phyloP scores from a whole-genome alignment of 2,888 invertebrate species.

The Napeogenes sylphis region DNA sequence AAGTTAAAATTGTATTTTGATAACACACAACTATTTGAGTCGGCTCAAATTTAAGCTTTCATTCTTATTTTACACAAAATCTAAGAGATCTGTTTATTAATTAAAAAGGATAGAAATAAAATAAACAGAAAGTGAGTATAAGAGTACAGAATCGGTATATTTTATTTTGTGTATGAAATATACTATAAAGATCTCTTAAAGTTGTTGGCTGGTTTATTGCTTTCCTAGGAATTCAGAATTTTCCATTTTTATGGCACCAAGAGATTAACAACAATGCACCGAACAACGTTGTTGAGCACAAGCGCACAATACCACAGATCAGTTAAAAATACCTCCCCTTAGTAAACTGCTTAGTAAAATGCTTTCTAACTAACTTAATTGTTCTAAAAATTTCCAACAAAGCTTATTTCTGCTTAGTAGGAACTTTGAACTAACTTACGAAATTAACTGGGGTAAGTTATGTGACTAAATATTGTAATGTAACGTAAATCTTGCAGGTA shows the following conservation, averaged over 20 bases:
- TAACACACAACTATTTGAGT: too few relatives aligned
- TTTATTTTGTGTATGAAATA: too few relatives aligned
- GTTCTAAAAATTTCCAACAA: neutral
- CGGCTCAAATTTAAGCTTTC: too few relatives aligned
- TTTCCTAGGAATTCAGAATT: neutral
- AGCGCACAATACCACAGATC: neutral
- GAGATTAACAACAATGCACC: neutral
- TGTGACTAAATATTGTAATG: neutral
- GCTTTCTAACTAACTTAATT: neutral
- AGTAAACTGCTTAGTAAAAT: too few relatives aligned
- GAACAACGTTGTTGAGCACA: neutral
- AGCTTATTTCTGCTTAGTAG: neutral
- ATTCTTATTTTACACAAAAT: too few relatives aligned
- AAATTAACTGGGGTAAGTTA: neutral
- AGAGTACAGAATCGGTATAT: too few relatives aligned
- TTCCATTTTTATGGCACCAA: too few relatives aligned
- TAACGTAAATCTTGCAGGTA: too few relatives aligned
- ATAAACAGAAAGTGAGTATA: too few relatives aligned
- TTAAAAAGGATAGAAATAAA: too few relatives aligned
- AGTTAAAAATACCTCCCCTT: neutral
- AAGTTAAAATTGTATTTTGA: too few relatives aligned
- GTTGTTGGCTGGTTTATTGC: conserved; percentile 3
- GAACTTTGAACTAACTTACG: neutral
- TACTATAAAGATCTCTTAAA: conserved; percentile 16
- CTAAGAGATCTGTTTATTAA: too few relatives aligned